Conservation (phyloP, 2,888 invertebrate species). For the Calliphora vomitoria region DNA sequence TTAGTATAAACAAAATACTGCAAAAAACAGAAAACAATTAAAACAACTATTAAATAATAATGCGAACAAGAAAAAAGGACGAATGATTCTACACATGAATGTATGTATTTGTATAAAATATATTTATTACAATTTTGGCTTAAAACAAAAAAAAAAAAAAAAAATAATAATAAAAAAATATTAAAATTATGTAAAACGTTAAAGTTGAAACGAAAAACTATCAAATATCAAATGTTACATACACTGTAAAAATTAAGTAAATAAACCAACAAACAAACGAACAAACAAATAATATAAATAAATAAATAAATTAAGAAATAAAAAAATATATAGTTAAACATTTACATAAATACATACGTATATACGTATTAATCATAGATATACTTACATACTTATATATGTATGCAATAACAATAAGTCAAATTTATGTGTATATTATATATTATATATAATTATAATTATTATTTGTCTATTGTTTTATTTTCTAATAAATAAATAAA, state of each 20-base stretch:
- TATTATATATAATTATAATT: constrained; percentile 27
- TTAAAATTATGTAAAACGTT: constrained; percentile 31
- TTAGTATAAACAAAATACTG: constrained; percentile 27
- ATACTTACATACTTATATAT: not conserved
- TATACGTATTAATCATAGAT: constrained; percentile 27
- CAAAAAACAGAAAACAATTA: constrained; percentile 10
- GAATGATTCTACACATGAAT: constrained; percentile 19
- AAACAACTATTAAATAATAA: constrained; percentile 24
- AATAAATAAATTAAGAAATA: constrained; percentile 8
- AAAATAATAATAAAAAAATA: constrained; percentile 1
- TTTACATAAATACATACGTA: not conserved
- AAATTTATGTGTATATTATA: constrained; percentile 4
- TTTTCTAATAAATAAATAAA: constrained; percentile 37
- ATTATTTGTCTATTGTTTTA: constrained; percentile 30
- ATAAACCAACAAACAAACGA: not conserved
- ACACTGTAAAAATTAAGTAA: constrained; percentile 36
- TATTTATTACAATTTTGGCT: constrained; percentile 27
- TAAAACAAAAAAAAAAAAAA: constrained; percentile 4
- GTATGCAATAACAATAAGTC: not conserved
- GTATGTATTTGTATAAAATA: constrained; percentile 42
- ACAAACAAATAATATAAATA: not conserved
- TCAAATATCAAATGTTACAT: constrained; percentile 57
- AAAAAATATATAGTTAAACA: not conserved
- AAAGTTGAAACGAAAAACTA: constrained; percentile 42
- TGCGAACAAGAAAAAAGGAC: constrained; percentile 17